A percentile compares a stretch with the other conserved stretches of the same genome.
These are phyloP conservation scores for Falco novaeseelandiae DNA, from an alignment of 2,797 vertebrate species.

Conservation along the genomic window DNA sequence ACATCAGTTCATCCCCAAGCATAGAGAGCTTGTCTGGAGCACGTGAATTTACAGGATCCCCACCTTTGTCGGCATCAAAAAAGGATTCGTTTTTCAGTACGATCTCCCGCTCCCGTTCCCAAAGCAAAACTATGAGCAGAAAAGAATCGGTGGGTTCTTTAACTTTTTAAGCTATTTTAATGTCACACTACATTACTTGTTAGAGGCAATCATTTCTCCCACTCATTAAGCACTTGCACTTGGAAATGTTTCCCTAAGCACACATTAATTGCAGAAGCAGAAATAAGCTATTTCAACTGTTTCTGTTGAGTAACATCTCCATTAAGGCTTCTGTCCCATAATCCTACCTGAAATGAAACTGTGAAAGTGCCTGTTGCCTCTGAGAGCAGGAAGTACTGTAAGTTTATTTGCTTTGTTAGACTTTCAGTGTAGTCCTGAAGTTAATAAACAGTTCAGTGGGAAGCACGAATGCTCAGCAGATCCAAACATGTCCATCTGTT, in stretches of 20 bases:
- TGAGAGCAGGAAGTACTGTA: not conserved
- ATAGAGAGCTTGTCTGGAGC: conserved; percentile 90
- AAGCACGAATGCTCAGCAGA: conserved; percentile 16
- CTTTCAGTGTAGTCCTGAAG: not conserved
- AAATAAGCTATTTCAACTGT: not conserved
- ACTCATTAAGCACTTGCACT: not conserved
- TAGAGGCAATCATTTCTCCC: not conserved
- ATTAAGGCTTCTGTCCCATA: not conserved
- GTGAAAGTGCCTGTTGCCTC: not conserved
- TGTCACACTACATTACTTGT: not conserved
- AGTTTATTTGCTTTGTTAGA: not conserved
- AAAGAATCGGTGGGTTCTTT: conserved; percentile 88
- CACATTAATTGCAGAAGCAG: not conserved
- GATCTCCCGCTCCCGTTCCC: conserved; percentile 95
- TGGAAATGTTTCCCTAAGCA: not conserved
- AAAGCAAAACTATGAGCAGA: conserved; percentile 92
- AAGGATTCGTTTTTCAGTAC: conserved; percentile 95
- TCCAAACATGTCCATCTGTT: conserved; percentile 55
- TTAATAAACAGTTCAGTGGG: conserved; percentile 40
- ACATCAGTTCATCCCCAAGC: conserved; percentile 91
- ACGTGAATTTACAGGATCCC: conserved; percentile 87
- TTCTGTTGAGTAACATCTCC: not conserved
- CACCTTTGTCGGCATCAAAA: conserved; percentile 90
- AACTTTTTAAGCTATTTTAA: not conserved
- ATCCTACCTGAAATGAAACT: not conserved